Percentiles rank a stretch among this genome's conserved stretches.
Conservation (phyloP, 2,888 invertebrate genomes). For the Cyclophora punctaria region DNA sequence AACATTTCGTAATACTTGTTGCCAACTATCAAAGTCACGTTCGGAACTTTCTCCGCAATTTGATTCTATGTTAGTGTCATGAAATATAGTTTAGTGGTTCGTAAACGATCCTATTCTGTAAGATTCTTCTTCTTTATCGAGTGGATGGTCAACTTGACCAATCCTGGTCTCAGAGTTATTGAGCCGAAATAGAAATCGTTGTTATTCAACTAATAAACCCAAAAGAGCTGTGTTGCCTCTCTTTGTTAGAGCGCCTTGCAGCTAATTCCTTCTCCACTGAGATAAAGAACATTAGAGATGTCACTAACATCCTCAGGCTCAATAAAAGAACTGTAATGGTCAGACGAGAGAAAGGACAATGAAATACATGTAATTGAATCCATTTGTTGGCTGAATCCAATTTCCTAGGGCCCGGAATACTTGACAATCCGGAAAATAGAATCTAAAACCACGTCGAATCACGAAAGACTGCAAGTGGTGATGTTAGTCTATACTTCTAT, state of each 20-base stretch:
- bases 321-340: conserved; percentile 7
- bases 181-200: too few relatives aligned
- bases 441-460: not conserved
- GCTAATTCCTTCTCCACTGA: not conserved
- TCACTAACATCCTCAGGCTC: conserved; percentile 8
- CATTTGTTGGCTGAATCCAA: conserved; percentile 14
- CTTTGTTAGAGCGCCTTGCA: not conserved
- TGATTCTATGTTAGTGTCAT: not conserved
- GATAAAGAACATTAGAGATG: conserved; percentile 1
- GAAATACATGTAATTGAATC: conserved; percentile 16
- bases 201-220: too few relatives aligned
- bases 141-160: too few relatives aligned
- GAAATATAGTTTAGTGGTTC: not conserved
- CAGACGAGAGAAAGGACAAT: conserved; percentile 6
- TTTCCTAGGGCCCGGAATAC: conserved; percentile 8
- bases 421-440: conserved; percentile 5
- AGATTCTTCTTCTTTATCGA: too few relatives aligned
- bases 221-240: too few relatives aligned
- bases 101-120: too few relatives aligned
- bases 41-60: conserved; percentile 11
- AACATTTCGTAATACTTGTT: not conserved
- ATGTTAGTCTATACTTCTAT: too few relatives aligned
- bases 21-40: conserved; percentile 14
- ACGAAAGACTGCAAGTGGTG: too few relatives aligned
- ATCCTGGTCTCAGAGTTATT: too few relatives aligned